Conservation (phyloP, 1,140 invertebrate species). For the Caenorhabditis brenneri region DNA sequence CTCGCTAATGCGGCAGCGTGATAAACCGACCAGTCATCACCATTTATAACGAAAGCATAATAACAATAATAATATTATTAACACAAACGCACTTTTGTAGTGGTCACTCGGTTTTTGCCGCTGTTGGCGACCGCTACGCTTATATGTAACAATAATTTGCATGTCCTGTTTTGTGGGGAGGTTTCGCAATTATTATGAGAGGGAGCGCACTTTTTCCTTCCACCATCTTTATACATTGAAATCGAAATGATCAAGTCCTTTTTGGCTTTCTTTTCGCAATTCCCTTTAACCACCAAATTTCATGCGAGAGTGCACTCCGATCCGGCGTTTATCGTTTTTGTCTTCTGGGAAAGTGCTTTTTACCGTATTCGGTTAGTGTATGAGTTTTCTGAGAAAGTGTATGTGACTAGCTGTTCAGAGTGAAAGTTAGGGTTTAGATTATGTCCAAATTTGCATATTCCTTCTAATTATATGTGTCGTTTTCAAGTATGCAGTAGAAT, state of each 20-base stretch:
- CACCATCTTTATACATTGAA: conserved; percentile 21
- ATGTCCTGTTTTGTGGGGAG: conserved; percentile 25
- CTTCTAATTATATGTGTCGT: too few relatives aligned
- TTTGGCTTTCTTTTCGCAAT: neutral
- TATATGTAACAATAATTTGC: conserved; percentile 42
- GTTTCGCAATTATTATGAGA: conserved; percentile 38
- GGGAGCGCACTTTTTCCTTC: neutral
- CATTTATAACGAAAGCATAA: conserved; percentile 10
- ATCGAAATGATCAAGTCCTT: neutral
- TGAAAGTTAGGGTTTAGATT: too few relatives aligned
- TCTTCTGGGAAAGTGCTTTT: neutral
- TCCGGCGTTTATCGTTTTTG: neutral
- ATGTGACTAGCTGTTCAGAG: too few relatives aligned
- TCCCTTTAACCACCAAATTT: neutral
- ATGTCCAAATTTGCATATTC: too few relatives aligned
- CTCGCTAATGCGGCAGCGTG: conserved; percentile 13
- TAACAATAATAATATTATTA: conserved; percentile 36
- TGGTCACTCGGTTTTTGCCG: conserved; percentile 32
- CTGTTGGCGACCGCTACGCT: neutral
- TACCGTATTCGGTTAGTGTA: too few relatives aligned
- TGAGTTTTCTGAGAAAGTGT: too few relatives aligned
- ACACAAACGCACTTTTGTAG: conserved; percentile 42
- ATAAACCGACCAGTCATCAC: conserved; percentile 40
- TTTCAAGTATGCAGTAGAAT: too few relatives aligned
- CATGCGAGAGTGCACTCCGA: conserved; percentile 5